Evolutionary conservation across 1,140 invertebrate genomes (phyloP), one percentile per base, ranked within the genome.

Genomic region (Halesus radiatus): DNA sequence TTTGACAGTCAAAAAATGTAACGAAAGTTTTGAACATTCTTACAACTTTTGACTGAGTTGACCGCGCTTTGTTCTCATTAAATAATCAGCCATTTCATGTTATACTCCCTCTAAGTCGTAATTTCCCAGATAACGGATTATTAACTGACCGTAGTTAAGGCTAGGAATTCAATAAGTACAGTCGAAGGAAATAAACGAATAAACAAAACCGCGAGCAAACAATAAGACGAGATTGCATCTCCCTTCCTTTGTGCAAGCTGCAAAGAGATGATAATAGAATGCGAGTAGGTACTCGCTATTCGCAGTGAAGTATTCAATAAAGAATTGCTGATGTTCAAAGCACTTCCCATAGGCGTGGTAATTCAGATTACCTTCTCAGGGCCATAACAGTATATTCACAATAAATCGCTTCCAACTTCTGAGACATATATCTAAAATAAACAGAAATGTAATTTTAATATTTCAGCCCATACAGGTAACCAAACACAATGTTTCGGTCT

Each of bases 211-310:
- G 5, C 26, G 64, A 29, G 22, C 64, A 68, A 68, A 68, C 64
- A 68, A 68, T 68, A 68, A 50, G 29, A 8, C 1, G 29, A 68
- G 64, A 68, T 68, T 68, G 64, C 64, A 68, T 68, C 64, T 68
- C 64, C 2, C 26, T 20, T 16, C 26, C 26, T 20, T 18, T n/a
- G 26, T 32, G n/a, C 10, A 29, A n/a, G 13, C 32, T 37, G 37
- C 64, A 68, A 68, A 37, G n/a, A 37, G 23, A 60, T 60, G 56
- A 60, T 60, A 60, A 60, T 60, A 15, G 56, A 45, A 45, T 13
- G 1, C 37, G 37, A 45, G 37, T 13, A 13, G 8, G 1, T 45
- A 60, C 54, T 56, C 0, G n/a, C 53, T 2, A 13, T 18, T 10
- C 18, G 23, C 23, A 60, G 18, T 20, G 8, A 22, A 68, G 18